A percentile compares a stretch with the other conserved stretches of the same genome.
Conservation (phyloP, 2,797 vertebrate species). For the Scarus forsteni region DNA sequence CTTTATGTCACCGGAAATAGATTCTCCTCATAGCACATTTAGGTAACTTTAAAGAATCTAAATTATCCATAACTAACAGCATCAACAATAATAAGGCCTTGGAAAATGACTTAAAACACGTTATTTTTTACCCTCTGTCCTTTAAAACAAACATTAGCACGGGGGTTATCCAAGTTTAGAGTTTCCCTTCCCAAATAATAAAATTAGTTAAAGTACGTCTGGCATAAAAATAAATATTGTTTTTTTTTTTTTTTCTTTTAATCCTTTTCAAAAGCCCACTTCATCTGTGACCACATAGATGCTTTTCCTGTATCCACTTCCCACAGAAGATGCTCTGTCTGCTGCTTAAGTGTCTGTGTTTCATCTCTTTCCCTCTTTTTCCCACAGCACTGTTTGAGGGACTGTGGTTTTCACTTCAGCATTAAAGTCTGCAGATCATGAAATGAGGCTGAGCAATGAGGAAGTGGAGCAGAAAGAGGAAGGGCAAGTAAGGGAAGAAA, state of each 20-base stretch:
- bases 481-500: slow-evolving; percentile 25
- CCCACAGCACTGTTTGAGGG: neutral
- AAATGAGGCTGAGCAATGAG: slow-evolving; percentile 43
- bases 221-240: neutral
- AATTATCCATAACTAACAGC: too few relatives aligned
- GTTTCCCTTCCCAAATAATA: too few relatives aligned
- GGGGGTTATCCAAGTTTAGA: too few relatives aligned
- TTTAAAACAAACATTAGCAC: too few relatives aligned
- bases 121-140: too few relatives aligned
- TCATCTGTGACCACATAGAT: neutral
- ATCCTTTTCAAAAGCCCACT: neutral
- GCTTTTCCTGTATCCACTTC: neutral
- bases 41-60: too few relatives aligned
- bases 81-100: too few relatives aligned
- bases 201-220: too few relatives aligned
- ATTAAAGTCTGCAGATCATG: slow-evolving; percentile 19
- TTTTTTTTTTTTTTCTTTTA: neutral
- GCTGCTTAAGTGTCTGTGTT: neutral
- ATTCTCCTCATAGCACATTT: too few relatives aligned
- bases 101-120: too few relatives aligned
- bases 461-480: slow-evolving; percentile 76
- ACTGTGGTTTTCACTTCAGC: slow-evolving; percentile 7
- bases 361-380: neutral
- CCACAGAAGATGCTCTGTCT: neutral
- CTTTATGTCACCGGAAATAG: too few relatives aligned